A percentile compares a stretch with the other conserved stretches of the same genome.
These are phyloP conservation scores for Eupithecia exiguata DNA, from an alignment of 2,888 invertebrate genomes.

Conservation along the genomic window DNA sequence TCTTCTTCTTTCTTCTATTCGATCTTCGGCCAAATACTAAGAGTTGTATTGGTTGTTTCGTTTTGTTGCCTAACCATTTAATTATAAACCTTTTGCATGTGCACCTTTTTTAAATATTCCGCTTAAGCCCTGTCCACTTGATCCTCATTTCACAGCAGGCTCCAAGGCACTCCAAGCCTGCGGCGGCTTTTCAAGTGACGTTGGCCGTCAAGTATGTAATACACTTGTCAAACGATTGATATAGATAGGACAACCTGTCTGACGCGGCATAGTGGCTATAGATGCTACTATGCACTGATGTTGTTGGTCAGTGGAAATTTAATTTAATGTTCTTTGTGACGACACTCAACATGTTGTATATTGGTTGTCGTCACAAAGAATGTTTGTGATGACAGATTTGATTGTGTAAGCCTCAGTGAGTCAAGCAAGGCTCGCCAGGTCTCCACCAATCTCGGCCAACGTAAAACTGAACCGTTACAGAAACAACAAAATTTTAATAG, in stretches of 20 bases:
- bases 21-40: no score
- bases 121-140: slow-evolving; percentile 35
- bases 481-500: no score
- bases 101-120: slow-evolving; percentile 17
- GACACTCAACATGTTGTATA: background rate
- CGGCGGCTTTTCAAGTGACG: slow-evolving; percentile 46
- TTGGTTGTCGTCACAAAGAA: background rate
- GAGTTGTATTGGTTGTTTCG: no score
- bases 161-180: slow-evolving; percentile 33
- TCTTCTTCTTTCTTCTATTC: no score
- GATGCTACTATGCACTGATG: background rate
- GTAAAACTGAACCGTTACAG: no score
- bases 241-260: slow-evolving; percentile 58
- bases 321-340: background rate
- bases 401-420: background rate
- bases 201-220: slow-evolving; percentile 51
- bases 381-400: slow-evolving; percentile 1
- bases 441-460: no score
- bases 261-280: slow-evolving; percentile 44
- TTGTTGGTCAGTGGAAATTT: background rate
- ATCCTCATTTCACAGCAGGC: slow-evolving; percentile 33
- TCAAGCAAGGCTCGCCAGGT: background rate
- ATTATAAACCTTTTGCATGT: background rate
- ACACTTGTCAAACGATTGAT: slow-evolving; percentile 63
- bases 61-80: background rate